Conservation (phyloP, 1,140 invertebrate species). For the Drosophila elegans region DNA sequence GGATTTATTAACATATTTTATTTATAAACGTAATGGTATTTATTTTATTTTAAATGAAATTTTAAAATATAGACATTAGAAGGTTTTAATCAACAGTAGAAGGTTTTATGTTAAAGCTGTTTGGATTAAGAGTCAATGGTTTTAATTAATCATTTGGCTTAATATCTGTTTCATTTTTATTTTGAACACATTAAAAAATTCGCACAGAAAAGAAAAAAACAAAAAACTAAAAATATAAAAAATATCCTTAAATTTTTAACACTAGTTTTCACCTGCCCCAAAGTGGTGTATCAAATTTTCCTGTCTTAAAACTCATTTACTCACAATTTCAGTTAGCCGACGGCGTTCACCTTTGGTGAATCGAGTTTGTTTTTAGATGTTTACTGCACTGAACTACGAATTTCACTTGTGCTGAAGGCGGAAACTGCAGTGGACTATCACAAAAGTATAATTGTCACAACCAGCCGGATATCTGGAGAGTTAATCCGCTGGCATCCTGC, state of each 20-base stretch:
- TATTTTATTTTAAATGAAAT: too few species aligned
- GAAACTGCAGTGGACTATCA: conserved; percentile 27
- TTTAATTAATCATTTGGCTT: not conserved
- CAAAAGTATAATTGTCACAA: conserved; percentile 19
- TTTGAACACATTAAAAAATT: conserved; percentile 2
- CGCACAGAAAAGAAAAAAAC: conserved; percentile 33
- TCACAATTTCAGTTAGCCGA: conserved; percentile 50
- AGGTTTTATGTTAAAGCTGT: too few species aligned
- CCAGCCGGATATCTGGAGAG: conserved; percentile 33
- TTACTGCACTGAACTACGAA: conserved; percentile 41
- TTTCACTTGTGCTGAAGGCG: conserved; percentile 28
- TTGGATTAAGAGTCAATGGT: too few species aligned
- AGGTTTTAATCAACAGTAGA: too few species aligned
- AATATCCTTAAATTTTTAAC: not conserved
- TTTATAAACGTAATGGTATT: too few species aligned
- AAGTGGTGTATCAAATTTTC: not conserved
- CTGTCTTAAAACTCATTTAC: conserved; percentile 19
- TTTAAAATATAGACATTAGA: too few species aligned
- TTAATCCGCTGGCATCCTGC: conserved; percentile 64
- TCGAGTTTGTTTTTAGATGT: conserved; percentile 9
- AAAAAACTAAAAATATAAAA: not conserved
- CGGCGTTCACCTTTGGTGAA: conserved; percentile 38
- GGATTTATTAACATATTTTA: too few species aligned
- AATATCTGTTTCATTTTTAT: not conserved
- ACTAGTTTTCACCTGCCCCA: not conserved